These are phyloP conservation scores for Parochlus steinenii DNA, from an alignment of 2,888 invertebrate genomes.

Conservation along the genomic window DNA sequence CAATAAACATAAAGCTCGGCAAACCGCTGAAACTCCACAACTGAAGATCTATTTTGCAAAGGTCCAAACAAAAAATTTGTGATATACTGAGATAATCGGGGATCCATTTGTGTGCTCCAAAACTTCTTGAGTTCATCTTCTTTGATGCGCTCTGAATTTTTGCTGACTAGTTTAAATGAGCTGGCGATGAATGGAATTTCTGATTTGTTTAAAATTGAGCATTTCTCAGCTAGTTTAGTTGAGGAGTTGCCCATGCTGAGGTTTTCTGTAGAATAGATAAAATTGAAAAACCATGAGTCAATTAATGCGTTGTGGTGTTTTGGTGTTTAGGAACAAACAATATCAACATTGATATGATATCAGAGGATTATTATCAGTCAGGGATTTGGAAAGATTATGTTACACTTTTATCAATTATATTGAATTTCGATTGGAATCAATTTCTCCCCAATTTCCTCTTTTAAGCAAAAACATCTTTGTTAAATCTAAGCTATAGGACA, in stretches of 20 bases:
- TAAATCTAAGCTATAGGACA: too few relatives aligned
- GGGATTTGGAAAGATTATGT: too few relatives aligned
- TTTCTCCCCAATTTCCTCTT: too few relatives aligned
- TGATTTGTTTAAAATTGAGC: constrained; percentile 43
- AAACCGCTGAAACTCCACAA: constrained; percentile 44
- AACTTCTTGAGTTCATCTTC: constrained; percentile 55
- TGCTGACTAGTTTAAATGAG: constrained; percentile 43
- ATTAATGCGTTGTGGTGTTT: too few relatives aligned
- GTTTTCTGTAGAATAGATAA: too few relatives aligned
- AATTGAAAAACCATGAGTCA: too few relatives aligned
- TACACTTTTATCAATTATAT: too few relatives aligned
- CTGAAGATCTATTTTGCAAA: constrained; percentile 32
- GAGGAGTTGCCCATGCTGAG: constrained; percentile 42
- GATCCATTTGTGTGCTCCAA: constrained; percentile 53
- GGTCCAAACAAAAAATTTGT: constrained; percentile 49
- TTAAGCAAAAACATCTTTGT: too few relatives aligned
- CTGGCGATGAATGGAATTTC: constrained; percentile 45
- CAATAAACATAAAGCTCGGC: constrained; percentile 52
- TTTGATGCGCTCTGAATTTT: constrained; percentile 43
- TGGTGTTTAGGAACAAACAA: too few relatives aligned
- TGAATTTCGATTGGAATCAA: too few relatives aligned
- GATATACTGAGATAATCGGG: constrained; percentile 45
- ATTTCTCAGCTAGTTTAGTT: constrained; percentile 46
- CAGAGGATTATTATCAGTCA: too few relatives aligned
- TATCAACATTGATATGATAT: too few relatives aligned